phyloP scores from a whole-genome alignment of 1,140 invertebrate species.

The Lasaia peninsularis region DNA sequence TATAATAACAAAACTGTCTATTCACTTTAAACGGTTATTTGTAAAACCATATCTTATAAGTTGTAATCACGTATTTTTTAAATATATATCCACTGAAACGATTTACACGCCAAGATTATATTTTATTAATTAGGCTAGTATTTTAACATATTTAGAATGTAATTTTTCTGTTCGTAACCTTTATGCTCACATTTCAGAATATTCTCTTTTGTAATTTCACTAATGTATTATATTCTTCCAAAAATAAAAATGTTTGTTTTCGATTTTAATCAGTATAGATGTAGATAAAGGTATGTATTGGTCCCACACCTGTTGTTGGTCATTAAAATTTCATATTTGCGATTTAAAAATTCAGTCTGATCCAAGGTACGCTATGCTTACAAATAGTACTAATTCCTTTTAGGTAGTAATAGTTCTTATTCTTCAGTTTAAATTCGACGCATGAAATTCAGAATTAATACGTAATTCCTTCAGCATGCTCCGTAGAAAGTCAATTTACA shows the following conservation, averaged over 20 bases:
- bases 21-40: no score
- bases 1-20: no score
- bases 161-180: no score
- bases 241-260: neutral
- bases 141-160: no score
- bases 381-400: constrained; percentile 52
- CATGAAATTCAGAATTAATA: constrained; percentile 46
- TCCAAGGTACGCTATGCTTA: constrained; percentile 54
- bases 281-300: constrained; percentile 5
- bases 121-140: no score
- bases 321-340: constrained; percentile 11
- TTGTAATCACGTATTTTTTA: no score
- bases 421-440: constrained; percentile 45
- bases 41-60: no score
- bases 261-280: constrained; percentile 5
- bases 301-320: neutral
- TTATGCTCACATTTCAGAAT: no score
- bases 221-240: neutral
- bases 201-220: neutral
- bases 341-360: constrained; percentile 46
- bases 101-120: no score
- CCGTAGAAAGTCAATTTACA: constrained; percentile 32
- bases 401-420: constrained; percentile 37
- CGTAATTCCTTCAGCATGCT: constrained; percentile 55
- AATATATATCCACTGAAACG: no score